Evolutionary conservation across 2,113 vertebrate species (phyloP).

Genomic region (Petromus typicus): DNA sequence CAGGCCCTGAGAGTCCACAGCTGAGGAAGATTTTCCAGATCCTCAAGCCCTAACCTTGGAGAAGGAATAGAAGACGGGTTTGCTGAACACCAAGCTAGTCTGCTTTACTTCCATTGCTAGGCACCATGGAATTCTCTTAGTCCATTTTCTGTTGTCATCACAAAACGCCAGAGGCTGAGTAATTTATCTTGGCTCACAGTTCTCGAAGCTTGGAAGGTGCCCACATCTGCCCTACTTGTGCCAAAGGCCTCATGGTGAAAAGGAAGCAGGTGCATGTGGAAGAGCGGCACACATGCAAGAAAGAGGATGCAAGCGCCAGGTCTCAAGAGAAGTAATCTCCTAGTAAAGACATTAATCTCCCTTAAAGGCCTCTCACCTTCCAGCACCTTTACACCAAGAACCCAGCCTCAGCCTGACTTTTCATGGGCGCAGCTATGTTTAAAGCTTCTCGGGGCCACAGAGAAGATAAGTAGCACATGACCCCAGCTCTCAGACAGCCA

Average conservation of each 20-base stretch:
- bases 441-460: not conserved
- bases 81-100: not conserved
- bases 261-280: not conserved
- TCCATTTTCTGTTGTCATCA: not conserved
- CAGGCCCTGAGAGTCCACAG: not conserved
- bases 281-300: not conserved
- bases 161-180: not conserved
- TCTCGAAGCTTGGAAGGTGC: not conserved
- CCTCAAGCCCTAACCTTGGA: not conserved
- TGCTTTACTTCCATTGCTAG: no score
- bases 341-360: not conserved
- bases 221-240: not conserved
- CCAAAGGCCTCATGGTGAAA: not conserved
- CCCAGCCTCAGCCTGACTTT: not conserved
- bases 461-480: not conserved
- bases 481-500: not conserved
- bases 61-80: not conserved
- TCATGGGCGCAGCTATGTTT: not conserved
- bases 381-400: not conserved
- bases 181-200: not conserved
- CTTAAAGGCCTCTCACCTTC: not conserved
- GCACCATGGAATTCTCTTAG: not conserved
- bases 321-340: not conserved
- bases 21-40: not conserved
- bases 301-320: not conserved